A percentile compares a stretch with the other conserved stretches of the same genome.
These are phyloP conservation scores for Amphiduros pacificus DNA, from an alignment of 2,888 invertebrate genomes.

Conservation along the genomic window DNA sequence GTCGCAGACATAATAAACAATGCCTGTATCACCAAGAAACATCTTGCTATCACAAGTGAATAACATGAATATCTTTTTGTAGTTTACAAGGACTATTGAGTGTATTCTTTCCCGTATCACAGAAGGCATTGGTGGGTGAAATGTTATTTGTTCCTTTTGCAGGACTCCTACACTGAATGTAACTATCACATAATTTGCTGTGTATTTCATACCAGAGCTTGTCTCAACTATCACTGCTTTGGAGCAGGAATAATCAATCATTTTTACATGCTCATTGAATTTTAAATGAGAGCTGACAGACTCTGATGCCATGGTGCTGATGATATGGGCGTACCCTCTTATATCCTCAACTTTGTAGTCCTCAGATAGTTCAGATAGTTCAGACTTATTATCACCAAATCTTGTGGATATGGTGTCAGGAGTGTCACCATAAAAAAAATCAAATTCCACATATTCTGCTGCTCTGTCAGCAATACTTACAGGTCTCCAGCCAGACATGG, in stretches of 20 bases:
- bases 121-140: not conserved
- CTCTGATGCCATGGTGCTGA: no score
- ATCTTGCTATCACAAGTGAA: not conserved
- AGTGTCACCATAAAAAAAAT: not conserved
- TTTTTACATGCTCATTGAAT: no score
- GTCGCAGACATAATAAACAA: not conserved
- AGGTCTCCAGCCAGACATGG: not conserved
- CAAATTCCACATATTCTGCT: not conserved
- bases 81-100: not conserved
- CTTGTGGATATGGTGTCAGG: not conserved
- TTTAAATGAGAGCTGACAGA: no score
- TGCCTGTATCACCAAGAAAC: not conserved
- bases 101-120: not conserved
- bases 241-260: no score
- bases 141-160: not conserved
- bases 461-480: not conserved
- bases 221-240: not conserved
- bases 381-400: no score
- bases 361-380: no score
- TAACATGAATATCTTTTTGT: not conserved
- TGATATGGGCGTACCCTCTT: no score
- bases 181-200: not conserved
- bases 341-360: no score
- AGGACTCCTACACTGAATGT: not conserved
- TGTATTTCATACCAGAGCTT: not conserved